Evolutionary conservation across 1,140 invertebrate species (phyloP).

Genomic region (Drosophila tani): DNA sequence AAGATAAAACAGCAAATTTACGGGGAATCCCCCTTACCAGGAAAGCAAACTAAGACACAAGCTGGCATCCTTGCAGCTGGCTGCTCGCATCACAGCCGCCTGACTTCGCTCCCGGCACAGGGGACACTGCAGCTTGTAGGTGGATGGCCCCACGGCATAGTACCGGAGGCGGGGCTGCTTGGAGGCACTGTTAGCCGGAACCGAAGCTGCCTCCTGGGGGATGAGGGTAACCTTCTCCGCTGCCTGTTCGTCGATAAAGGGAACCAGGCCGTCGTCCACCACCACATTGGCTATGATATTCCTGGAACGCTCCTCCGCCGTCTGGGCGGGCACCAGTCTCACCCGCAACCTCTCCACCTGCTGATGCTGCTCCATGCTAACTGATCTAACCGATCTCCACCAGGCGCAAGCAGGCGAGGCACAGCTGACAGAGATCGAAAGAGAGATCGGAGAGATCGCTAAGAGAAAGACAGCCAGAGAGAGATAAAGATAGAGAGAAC

Average conservation of each 20-base stretch:
- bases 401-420: neutral
- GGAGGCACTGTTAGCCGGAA: neutral
- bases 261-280: slow-evolving; percentile 67
- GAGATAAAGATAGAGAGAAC: slow-evolving; percentile 9
- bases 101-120: slow-evolving; percentile 70
- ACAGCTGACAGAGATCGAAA: neutral
- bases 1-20: too few species aligned
- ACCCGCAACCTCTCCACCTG: slow-evolving; percentile 68
- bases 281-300: slow-evolving; percentile 80
- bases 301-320: slow-evolving; percentile 67
- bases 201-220: slow-evolving; percentile 28
- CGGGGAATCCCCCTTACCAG: slow-evolving; percentile 45
- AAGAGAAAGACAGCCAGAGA: slow-evolving; percentile 13
- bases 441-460: neutral
- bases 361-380: slow-evolving; percentile 69
- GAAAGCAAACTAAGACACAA: slow-evolving; percentile 73
- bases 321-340: slow-evolving; percentile 68
- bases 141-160: slow-evolving; percentile 74
- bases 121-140: slow-evolving; percentile 74
- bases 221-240: slow-evolving; percentile 49
- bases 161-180: slow-evolving; percentile 63
- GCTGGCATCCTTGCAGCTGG: slow-evolving; percentile 72
- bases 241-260: slow-evolving; percentile 73
- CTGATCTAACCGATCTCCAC: slow-evolving; percentile 55
- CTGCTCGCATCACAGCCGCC: slow-evolving; percentile 79